Evolutionary conservation across 1,140 invertebrate genomes (phyloP), one percentile per base, ranked within the genome.

Genomic region (Dryas iulia): DNA sequence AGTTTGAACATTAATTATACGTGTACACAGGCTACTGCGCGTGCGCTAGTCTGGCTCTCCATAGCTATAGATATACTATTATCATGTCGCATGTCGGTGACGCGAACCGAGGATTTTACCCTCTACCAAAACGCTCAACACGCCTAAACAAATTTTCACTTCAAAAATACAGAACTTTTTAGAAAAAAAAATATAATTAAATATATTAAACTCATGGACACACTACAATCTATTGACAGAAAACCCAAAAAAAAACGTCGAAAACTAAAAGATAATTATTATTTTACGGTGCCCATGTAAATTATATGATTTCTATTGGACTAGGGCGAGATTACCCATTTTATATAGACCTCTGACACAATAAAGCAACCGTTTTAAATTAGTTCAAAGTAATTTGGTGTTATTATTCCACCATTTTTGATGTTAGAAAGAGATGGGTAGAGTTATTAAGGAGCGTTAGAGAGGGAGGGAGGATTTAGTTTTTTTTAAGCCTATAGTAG

Each of bases 281-380:
- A 77, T 82, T 82, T 82, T 78, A 82, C 80, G 73, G 72, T 63
- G 70, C 70, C 72, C 76, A 76, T 74, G 76, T 80, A 82, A 82
- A 82, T 82, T 82, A 78, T 68, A 75, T 74, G 75, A 79, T 72
- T 71, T 73, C 72, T 75, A 67, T 73, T 61, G 54, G 64, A 67
- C 64, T 69, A 69, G 67, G 65, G 60, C 39, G 39, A 59, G 61
- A 25, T 39, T 33, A 31, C 8, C 77, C 73, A 77, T 60, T 57
- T 59, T 67, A 62, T 33, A 53, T 59, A 62, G 79, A 71, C 21
- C 77, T 63, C 35, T 62, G 28, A 11, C 18, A 28, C 18, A 35
- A 56, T 57, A 56, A 57, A 31, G 35, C 33, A 14, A 24, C 14
- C 53, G 30, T 47, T 52, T 47, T 28, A 56, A 59, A 31, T 53